These are phyloP conservation scores for Microchrysa polita DNA, from an alignment of 2,888 invertebrate genomes.

Conservation along the genomic window DNA sequence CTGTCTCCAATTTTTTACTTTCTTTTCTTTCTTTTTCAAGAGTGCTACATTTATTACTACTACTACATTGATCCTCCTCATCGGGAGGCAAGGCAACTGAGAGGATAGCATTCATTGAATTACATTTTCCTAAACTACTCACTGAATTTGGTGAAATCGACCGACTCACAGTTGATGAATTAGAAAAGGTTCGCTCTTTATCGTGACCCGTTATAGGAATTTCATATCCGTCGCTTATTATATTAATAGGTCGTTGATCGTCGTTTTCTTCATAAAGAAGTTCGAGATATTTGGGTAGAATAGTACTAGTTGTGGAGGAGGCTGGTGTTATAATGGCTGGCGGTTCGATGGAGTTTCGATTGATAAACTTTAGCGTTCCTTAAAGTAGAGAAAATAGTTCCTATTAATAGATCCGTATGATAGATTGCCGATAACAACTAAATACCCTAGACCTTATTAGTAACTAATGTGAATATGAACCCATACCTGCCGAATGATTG, in stretches of 20 bases:
- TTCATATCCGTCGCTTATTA: constrained; percentile 52
- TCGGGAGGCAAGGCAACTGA: constrained; percentile 47
- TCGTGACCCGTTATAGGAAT: constrained; percentile 49
- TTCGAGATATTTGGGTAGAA: constrained; percentile 72
- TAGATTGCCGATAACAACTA: neutral
- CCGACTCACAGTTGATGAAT: constrained; percentile 52
- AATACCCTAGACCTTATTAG: constrained; percentile 8
- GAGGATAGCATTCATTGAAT: constrained; percentile 46
- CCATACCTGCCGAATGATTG: constrained; percentile 48
- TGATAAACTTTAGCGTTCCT: constrained; percentile 48
- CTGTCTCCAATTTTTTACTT: constrained; percentile 4
- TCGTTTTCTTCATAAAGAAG: constrained; percentile 70
- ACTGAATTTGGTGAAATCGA: constrained; percentile 47
- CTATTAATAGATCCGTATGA: neutral
- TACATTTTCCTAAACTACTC: constrained; percentile 45
- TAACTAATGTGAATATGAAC: neutral
- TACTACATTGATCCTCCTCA: constrained; percentile 39
- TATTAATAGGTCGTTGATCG: constrained; percentile 52
- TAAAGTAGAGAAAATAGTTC: neutral
- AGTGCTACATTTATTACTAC: constrained; percentile 35
- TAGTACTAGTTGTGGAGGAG: constrained; percentile 48
- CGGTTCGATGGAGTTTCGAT: constrained; percentile 50
- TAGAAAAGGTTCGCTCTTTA: constrained; percentile 51
- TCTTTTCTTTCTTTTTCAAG: constrained; percentile 31
- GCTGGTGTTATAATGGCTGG: constrained; percentile 52